Percentiles rank a stretch among this genome's conserved stretches.
These are phyloP conservation scores for Drosophila recens DNA, from an alignment of 2,888 invertebrate genomes.

Conservation along the genomic window DNA sequence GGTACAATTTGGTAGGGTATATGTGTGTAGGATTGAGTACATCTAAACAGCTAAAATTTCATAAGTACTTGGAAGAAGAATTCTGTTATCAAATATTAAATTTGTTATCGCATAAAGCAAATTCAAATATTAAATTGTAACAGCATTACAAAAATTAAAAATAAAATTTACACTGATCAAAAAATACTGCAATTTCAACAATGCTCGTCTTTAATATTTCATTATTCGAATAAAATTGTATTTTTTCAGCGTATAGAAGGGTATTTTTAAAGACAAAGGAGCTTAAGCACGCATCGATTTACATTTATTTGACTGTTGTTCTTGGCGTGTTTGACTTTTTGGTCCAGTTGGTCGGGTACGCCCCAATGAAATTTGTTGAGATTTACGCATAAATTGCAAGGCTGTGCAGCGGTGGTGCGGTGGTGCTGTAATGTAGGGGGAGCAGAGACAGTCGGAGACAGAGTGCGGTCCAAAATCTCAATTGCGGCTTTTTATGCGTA, in stretches of 20 bases:
- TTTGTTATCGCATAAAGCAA: no score
- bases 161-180: background rate
- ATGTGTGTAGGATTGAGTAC: background rate
- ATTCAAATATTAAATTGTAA: background rate
- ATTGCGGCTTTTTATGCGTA: constrained; percentile 78
- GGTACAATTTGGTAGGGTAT: constrained; percentile 12
- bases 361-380: constrained; percentile 63
- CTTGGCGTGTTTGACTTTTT: constrained; percentile 44
- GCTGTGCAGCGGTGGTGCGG: constrained; percentile 17
- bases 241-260: background rate
- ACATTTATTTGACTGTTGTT: constrained; percentile 38
- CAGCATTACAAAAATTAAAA: background rate
- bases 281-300: constrained; percentile 7
- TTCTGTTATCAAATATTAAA: background rate
- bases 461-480: constrained; percentile 60
- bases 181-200: no score
- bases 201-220: no score
- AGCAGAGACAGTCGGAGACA: background rate
- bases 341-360: constrained; percentile 26
- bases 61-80: background rate
- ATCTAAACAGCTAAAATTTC: background rate
- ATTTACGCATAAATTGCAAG: constrained; percentile 71
- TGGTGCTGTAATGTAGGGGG: background rate
- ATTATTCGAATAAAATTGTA: no score
- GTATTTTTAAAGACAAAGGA: constrained; percentile 11